Conservation (phyloP, 2,113 vertebrate species). For the Microcebus griseorufus region DNA sequence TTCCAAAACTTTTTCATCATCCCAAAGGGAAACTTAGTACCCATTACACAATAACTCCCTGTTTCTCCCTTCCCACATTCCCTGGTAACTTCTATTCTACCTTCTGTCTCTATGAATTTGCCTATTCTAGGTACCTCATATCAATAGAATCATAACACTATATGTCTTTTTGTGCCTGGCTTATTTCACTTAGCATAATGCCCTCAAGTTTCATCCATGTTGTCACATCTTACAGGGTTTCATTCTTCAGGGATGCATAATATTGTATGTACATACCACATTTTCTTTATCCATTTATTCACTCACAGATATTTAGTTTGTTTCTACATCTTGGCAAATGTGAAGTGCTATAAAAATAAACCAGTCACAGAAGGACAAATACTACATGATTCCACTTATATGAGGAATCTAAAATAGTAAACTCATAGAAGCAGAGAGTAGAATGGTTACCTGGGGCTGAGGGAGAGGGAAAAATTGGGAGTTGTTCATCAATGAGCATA, state of each 20-base stretch:
- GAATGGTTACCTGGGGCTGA: not conserved
- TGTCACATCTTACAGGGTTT: not conserved
- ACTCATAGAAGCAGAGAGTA: not conserved
- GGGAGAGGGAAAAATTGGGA: not conserved
- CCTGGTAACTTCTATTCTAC: not conserved
- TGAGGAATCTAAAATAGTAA: not conserved
- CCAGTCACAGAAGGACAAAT: not conserved
- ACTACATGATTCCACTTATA: not conserved
- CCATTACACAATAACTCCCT: not conserved
- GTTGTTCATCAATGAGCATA: not conserved
- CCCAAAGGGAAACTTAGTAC: too few species aligned
- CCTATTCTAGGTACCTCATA: not conserved
- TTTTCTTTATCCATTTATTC: not conserved
- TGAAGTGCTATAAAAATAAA: not conserved
- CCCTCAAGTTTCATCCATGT: not conserved
- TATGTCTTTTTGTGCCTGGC: not conserved
- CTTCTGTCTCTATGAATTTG: not conserved
- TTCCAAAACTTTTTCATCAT: not conserved
- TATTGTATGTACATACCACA: not conserved
- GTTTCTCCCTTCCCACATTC: not conserved
- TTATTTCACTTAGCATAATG: not conserved
- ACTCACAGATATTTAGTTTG: not conserved
- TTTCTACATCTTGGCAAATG: not conserved
- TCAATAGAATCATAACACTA: not conserved
- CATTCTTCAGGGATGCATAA: not conserved